Conservation (phyloP, 1,140 invertebrate genomes). For the Microplitis demolitor region DNA sequence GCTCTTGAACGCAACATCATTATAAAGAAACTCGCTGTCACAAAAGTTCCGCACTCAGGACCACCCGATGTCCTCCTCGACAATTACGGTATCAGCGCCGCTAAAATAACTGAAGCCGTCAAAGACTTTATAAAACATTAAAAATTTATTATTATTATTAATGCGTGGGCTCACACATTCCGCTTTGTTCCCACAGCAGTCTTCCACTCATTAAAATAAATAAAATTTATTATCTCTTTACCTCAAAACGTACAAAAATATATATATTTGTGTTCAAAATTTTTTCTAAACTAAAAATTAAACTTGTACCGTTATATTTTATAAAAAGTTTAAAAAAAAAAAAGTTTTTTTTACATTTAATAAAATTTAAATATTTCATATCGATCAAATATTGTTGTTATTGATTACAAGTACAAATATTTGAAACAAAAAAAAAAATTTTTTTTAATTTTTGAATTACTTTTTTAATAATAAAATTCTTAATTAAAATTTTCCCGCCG, state of each 20-base stretch:
- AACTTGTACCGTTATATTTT: constrained; percentile 1
- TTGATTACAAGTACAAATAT: not conserved
- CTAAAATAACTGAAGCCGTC: constrained; percentile 76
- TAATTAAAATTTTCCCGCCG: not conserved
- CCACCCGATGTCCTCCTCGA: constrained; percentile 84
- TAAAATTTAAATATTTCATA: not conserved
- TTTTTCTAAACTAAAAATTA: too few relatives aligned
- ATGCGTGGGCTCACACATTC: not conserved
- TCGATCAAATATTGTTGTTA: not conserved
- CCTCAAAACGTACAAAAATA: not conserved
- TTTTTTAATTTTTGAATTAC: not conserved
- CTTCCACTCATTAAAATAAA: too few relatives aligned
- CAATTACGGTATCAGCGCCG: constrained; percentile 86
- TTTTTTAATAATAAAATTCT: too few relatives aligned
- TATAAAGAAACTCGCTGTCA: constrained; percentile 88
- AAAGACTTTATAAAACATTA: constrained; percentile 68
- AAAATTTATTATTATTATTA: constrained; percentile 18
- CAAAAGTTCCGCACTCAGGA: constrained; percentile 88
- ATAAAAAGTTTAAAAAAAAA: not conserved
- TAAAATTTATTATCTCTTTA: too few relatives aligned
- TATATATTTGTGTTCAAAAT: not conserved
- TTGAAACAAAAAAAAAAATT: too few relatives aligned
- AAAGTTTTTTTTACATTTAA: constrained; percentile 6
- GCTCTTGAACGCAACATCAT: constrained; percentile 73
- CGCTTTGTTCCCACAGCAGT: too few relatives aligned